These are phyloP conservation scores for Clarias laeviceps DNA, from an alignment of 2,797 vertebrate genomes.

Conservation along the genomic window DNA sequence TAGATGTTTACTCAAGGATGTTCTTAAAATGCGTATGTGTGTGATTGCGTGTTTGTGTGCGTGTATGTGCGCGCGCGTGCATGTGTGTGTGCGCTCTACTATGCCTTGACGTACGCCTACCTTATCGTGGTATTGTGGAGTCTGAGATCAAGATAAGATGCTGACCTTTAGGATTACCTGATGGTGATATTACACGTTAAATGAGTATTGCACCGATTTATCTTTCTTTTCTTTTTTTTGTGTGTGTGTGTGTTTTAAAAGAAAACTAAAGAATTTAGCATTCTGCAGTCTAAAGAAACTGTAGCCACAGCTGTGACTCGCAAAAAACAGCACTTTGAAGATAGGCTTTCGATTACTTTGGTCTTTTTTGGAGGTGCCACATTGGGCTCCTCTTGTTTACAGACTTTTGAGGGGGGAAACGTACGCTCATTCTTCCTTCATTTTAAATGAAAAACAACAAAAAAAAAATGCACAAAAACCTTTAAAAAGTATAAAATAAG, in stretches of 20 bases:
- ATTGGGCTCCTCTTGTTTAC: conserved; percentile 96
- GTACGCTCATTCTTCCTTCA: conserved; percentile 98
- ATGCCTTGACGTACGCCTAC: conserved; percentile 95
- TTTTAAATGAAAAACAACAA: conserved; percentile 79
- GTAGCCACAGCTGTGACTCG: conserved; percentile 98
- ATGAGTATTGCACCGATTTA: conserved; percentile 93
- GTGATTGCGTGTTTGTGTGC: not conserved
- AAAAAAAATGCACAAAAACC: conserved; percentile 50
- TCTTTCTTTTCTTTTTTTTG: conserved; percentile 62
- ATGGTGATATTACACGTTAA: conserved; percentile 75
- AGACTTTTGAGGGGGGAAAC: conserved; percentile 82
- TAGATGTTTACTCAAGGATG: conserved; percentile 98
- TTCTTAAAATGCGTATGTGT: conserved; percentile 57
- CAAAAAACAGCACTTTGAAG: conserved; percentile 96
- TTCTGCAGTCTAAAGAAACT: conserved; percentile 94
- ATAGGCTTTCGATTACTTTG: conserved; percentile 89
- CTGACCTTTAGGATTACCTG: conserved; percentile 87
- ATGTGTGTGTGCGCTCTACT: conserved; percentile 80
- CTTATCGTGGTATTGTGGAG: conserved; percentile 91
- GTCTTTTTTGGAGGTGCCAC: conserved; percentile 80
- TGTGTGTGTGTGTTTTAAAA: conserved; percentile 80
- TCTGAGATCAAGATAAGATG: conserved; percentile 85
- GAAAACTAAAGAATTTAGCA: conserved; percentile 96
- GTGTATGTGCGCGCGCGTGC: not conserved
- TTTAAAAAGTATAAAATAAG: conserved; percentile 56